These are phyloP conservation scores for Beroe forskalii DNA, from an alignment of 37 sponge, comb jelly and placozoan genomes.

Conservation along the genomic window DNA sequence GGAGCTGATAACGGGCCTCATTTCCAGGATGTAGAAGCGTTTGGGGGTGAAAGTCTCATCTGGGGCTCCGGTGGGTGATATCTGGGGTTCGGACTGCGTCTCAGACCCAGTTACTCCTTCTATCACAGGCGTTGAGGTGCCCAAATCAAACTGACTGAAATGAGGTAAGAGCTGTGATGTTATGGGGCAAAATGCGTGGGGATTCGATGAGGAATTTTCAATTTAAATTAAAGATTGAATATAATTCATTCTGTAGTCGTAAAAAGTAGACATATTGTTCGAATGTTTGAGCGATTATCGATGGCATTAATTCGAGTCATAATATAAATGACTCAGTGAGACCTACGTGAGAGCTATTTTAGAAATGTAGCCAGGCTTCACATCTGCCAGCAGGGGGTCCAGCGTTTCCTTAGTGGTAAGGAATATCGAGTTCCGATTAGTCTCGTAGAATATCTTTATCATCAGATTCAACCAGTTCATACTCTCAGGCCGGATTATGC, in stretches of 20 bases:
- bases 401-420: conserved; percentile 2
- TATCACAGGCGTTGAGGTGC: conserved; percentile 53
- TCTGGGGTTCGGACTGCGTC: not conserved
- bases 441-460: conserved; percentile 57
- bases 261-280: too few species aligned
- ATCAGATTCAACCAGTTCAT: conserved; percentile 64
- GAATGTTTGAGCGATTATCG: too few species aligned
- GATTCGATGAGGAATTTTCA: too few species aligned
- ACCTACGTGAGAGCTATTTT: conserved; percentile 51
- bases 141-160: conserved; percentile 64
- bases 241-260: too few species aligned
- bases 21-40: conserved; percentile 61
- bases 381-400: conserved; percentile 17
- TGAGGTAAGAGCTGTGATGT: not conserved
- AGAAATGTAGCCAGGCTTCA: conserved; percentile 46
- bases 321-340: too few species aligned
- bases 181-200: not conserved
- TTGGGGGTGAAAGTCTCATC: not conserved
- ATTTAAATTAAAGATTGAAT: too few species aligned
- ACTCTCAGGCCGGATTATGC: conserved; percentile 44
- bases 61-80: not conserved
- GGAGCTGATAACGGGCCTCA: conserved; percentile 58
- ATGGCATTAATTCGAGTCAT: too few species aligned
- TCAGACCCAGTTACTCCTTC: conserved; percentile 57
- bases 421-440: conserved; percentile 29